Evolutionary conservation across 2,797 vertebrate genomes (phyloP).

Genomic region (Coranthus polyacanthus): DNA sequence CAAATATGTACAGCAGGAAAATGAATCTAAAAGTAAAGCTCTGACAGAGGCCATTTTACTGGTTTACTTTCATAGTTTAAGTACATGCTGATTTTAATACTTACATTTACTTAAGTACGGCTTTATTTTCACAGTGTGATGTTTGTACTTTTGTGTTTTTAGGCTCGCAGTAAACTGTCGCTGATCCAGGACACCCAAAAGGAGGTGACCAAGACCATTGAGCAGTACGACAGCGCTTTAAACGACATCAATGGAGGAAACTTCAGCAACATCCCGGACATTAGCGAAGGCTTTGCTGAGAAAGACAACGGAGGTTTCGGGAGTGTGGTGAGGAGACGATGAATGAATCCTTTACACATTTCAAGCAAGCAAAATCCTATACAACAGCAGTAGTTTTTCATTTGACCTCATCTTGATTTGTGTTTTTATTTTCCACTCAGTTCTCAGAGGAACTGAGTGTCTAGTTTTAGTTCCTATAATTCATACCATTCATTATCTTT

Average conservation of each 20-base stretch:
- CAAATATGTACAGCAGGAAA: too few species aligned
- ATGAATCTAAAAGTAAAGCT: too few species aligned
- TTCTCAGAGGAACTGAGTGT: too few species aligned
- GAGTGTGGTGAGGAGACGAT: constrained; percentile 87
- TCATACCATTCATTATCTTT: too few species aligned
- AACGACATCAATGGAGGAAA: constrained; percentile 86
- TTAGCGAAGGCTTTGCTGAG: constrained; percentile 86
- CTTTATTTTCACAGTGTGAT: neutral
- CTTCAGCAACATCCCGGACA: constrained; percentile 86
- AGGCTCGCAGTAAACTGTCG: constrained; percentile 92
- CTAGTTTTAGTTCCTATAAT: too few species aligned
- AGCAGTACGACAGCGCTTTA: constrained; percentile 87
- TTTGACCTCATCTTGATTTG: too few species aligned
- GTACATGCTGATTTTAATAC: too few species aligned
- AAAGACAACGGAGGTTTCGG: constrained; percentile 85
- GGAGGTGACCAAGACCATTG: constrained; percentile 90
- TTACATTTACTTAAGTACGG: too few species aligned
- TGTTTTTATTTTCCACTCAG: too few species aligned
- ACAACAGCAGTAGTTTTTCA: too few species aligned
- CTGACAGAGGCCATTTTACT: too few species aligned
- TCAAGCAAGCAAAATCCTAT: neutral
- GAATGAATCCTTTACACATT: constrained; percentile 21
- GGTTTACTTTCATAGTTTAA: too few species aligned
- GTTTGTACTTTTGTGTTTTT: constrained; percentile 30
- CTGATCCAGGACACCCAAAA: constrained; percentile 91